Evolutionary conservation across 2,113 vertebrate species (phyloP).

Genomic region (Cranoglanis bouderius): DNA sequence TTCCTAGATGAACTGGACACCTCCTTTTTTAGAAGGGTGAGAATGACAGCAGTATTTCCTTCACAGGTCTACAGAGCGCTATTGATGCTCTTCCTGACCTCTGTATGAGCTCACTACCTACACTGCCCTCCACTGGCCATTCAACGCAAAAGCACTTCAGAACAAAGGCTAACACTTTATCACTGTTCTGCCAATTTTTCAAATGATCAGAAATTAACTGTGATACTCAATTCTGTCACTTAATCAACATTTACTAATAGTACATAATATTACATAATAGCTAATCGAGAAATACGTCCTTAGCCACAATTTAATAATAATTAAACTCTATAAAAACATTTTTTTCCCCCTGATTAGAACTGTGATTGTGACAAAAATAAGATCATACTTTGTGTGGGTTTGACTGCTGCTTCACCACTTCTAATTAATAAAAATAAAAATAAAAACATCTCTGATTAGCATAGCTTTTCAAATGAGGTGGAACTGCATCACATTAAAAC

Average conservation of each 20-base stretch:
- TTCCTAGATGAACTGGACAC: constrained; percentile 95
- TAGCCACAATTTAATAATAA: background rate
- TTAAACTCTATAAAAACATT: background rate
- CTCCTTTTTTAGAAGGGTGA: constrained; percentile 95
- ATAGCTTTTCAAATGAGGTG: background rate
- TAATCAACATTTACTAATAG: background rate
- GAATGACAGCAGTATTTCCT: background rate
- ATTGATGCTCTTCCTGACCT: background rate
- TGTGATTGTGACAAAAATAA: background rate
- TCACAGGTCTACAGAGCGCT: background rate
- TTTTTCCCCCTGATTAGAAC: background rate
- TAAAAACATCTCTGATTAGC: background rate
- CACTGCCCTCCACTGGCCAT: constrained; percentile 23
- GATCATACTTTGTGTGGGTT: background rate
- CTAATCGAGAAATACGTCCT: background rate
- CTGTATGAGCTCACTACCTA: background rate
- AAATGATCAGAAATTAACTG: background rate
- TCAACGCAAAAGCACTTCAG: background rate
- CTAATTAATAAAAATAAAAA: background rate
- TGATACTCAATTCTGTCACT: background rate
- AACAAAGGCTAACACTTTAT: background rate
- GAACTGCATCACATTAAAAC: background rate
- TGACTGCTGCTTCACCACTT: background rate
- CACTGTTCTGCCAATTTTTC: background rate
- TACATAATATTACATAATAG: background rate